Percentiles rank a stretch among this genome's conserved stretches.
Conservation (phyloP, 2,888 invertebrate genomes). For the Melangyna quadrimaculata region DNA sequence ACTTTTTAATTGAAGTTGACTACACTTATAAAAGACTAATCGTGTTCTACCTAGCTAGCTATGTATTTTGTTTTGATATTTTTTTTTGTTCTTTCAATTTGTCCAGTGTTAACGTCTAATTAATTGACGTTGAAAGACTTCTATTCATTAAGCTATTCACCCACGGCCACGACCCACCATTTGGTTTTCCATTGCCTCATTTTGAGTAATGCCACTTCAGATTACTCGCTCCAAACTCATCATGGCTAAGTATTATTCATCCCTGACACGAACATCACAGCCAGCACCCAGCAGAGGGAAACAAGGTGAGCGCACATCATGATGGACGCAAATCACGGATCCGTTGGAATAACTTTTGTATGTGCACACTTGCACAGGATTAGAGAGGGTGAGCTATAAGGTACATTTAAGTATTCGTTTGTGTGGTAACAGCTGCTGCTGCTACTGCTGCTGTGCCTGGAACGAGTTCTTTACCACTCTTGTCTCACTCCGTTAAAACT, state of each 20-base stretch:
- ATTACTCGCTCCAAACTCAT: constrained; percentile 47
- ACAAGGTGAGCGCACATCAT: constrained; percentile 45
- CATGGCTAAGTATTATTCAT: constrained; percentile 60
- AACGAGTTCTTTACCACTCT: constrained; percentile 32
- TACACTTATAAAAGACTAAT: background rate
- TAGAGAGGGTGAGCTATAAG: background rate
- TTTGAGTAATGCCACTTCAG: constrained; percentile 28
- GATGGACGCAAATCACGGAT: constrained; percentile 63
- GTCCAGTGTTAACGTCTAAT: constrained; percentile 2
- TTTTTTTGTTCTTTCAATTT: background rate
- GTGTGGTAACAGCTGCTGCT: constrained; percentile 39
- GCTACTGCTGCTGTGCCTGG: background rate
- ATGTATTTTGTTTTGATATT: background rate
- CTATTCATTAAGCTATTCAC: constrained; percentile 21
- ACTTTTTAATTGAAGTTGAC: constrained; percentile 18
- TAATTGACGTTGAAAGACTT: constrained; percentile 31
- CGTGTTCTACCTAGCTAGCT: too few relatives aligned
- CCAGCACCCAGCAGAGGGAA: background rate
- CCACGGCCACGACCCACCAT: background rate
- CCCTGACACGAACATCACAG: constrained; percentile 46
- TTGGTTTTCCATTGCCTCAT: constrained; percentile 48
- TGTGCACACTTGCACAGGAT: background rate
- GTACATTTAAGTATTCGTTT: constrained; percentile 19
- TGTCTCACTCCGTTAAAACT: background rate
- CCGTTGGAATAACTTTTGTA: constrained; percentile 4